Base-by-base conservation (phyloP, 2,113 vertebrate species). In the Romanogobio albipinnatus region DNA sequence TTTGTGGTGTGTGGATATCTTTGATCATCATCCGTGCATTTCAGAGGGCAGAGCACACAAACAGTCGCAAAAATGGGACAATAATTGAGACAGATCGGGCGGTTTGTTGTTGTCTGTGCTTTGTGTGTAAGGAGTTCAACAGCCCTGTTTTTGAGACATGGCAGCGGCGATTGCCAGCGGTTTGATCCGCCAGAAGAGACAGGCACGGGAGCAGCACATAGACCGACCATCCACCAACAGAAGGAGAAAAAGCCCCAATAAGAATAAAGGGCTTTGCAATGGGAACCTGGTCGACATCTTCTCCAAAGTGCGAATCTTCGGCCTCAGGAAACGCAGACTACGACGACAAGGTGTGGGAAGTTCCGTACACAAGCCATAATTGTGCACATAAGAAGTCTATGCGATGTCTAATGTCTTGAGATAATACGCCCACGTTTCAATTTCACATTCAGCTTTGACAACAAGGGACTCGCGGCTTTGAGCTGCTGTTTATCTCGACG, bases 241-340 rank as follows among this genome's bases (percentile, higher is more conserved):
- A 91, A 95, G 98, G 95, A 96, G 97, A 92, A 99, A 94, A 88
- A 99, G 97, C 95, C 98, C 97, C 90, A 99, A 94, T 94, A 98
- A 97, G 95, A 99, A 96, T 90, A 96, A 97, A 92, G 97, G 97
- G 90, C 96, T 98, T 76, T 98, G 98, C 96, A 99, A 98, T 89
- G 96, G 97, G 84, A 99, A 96, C 94, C 96, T 99, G 93, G 98
- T 99, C 94, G 98, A 99, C 92, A 99, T 99, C 93, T 99, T 99
- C 96, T 98, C 98, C 89, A 99, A 99, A 97, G 98, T 99, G 93
- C 97, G 97, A 95, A 99, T 99, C 95, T 99, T 99, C 94, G 98
- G 98, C 89, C 97, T 99, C 95, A 99, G 96, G 95, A 99, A 99
- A 93, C 93, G 98, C 89, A 95, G 98, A 91, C 96, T 99, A 96